Conservation (phyloP, 2,797 vertebrate genomes). For the Coracias cyanogaster region DNA sequence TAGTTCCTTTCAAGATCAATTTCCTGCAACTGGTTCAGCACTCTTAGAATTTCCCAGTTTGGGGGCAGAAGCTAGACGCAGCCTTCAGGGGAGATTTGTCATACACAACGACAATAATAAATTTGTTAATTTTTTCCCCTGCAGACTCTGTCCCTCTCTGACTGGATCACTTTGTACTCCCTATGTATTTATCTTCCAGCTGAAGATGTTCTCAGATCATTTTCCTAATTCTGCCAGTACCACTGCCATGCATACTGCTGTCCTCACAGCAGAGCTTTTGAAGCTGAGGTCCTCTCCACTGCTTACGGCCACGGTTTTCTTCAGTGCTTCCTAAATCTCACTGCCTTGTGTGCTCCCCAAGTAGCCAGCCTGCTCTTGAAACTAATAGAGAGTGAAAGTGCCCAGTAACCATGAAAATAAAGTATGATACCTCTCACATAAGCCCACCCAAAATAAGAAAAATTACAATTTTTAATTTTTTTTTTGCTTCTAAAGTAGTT, state of each 20-base stretch:
- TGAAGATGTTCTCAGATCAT: constrained; percentile 26
- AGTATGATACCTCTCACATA: background rate
- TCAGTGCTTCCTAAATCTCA: background rate
- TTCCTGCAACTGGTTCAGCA: constrained; percentile 25
- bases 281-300: background rate
- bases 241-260: background rate
- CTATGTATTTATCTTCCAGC: constrained; percentile 19
- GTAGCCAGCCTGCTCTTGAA: background rate
- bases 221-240: background rate
- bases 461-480: background rate
- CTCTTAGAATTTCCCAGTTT: background rate
- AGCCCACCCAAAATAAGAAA: background rate
- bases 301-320: background rate
- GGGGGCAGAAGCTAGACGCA: background rate
- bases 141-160: background rate
- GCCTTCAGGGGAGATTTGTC: background rate
- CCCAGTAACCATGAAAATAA: background rate
- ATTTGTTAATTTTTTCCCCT: constrained; percentile 35
- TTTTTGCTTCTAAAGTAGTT: background rate
- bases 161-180: constrained; percentile 36
- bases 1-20: background rate
- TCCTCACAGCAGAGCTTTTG: background rate
- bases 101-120: constrained; percentile 9
- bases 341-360: background rate
- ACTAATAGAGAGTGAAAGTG: background rate